These are phyloP conservation scores for Enchytraeus crypticus DNA, from an alignment of 2,888 invertebrate species.

Conservation along the genomic window DNA sequence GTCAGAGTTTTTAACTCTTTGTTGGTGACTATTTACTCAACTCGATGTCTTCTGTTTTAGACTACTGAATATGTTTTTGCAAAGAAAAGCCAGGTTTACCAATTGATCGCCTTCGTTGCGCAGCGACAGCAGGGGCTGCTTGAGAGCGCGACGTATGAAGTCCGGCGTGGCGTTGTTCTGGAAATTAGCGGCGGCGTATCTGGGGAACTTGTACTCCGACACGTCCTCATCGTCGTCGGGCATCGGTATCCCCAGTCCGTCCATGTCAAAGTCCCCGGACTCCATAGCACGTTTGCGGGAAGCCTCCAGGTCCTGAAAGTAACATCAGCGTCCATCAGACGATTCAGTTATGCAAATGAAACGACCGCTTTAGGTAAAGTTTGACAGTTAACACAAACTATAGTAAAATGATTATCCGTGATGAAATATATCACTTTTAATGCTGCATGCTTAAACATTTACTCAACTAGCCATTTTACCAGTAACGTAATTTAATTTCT, in stretches of 20 bases:
- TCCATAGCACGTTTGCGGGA: background rate
- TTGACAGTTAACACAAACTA: too few relatives aligned
- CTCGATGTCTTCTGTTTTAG: too few relatives aligned
- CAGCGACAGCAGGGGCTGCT: constrained; percentile 81
- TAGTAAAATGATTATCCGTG: too few relatives aligned
- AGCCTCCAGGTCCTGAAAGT: background rate
- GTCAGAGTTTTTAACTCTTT: too few relatives aligned
- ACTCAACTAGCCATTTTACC: too few relatives aligned
- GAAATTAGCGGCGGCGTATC: constrained; percentile 98
- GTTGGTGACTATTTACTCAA: too few relatives aligned
- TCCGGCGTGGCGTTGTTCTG: constrained; percentile 75
- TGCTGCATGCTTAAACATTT: too few relatives aligned
- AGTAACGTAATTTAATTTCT: too few relatives aligned
- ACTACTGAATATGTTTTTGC: background rate
- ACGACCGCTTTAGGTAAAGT: too few relatives aligned
- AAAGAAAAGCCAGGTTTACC: constrained; percentile 59
- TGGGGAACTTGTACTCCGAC: constrained; percentile 93
- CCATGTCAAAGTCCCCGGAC: constrained; percentile 4
- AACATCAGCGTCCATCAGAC: too few relatives aligned
- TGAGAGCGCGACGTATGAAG: constrained; percentile 85
- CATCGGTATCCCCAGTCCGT: constrained; percentile 22
- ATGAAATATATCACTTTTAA: too few relatives aligned
- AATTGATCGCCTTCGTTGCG: constrained; percentile 89
- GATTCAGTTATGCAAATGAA: too few relatives aligned
- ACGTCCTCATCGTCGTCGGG: constrained; percentile 65